phyloP scores from a whole-genome alignment of 2,797 vertebrate species.

The Dendrocincla tyrannina region DNA sequence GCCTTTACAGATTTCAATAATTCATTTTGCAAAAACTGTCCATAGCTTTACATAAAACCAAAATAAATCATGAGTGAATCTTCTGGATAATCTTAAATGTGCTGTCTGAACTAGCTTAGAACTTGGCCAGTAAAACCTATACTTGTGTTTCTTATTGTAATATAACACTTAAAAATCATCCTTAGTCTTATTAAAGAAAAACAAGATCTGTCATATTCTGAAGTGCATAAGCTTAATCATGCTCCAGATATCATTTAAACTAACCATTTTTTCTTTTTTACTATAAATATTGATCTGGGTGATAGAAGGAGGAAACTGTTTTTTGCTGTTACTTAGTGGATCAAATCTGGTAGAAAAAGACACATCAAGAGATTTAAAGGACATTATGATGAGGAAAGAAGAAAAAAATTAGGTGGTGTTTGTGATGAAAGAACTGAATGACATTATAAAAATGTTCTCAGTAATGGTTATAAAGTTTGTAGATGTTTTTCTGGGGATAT shows the following conservation, averaged over 20 bases:
- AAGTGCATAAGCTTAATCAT: not conserved
- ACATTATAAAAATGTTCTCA: not conserved
- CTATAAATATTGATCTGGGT: not conserved
- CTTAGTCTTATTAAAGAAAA: not conserved
- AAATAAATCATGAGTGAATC: conserved; percentile 1
- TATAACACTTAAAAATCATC: not conserved
- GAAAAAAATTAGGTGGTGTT: not conserved
- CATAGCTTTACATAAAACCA: not conserved
- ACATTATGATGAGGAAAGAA: not conserved
- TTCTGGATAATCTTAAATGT: not conserved
- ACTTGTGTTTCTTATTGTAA: not conserved
- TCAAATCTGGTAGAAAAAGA: not conserved
- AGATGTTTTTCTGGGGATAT: not conserved
- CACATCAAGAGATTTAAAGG: not conserved
- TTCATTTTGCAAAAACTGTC: not conserved
- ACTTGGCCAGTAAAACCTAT: not conserved
- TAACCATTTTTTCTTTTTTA: not conserved
- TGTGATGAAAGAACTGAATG: not conserved
- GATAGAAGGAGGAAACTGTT: not conserved
- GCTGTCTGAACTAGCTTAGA: not conserved
- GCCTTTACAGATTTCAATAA: conserved; percentile 22
- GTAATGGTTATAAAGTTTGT: not conserved
- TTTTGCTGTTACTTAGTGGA: not conserved
- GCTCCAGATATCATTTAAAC: not conserved
- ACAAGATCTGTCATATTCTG: not conserved